Conservation (phyloP, 2,888 invertebrate genomes). For the Tyria jacobaeae region DNA sequence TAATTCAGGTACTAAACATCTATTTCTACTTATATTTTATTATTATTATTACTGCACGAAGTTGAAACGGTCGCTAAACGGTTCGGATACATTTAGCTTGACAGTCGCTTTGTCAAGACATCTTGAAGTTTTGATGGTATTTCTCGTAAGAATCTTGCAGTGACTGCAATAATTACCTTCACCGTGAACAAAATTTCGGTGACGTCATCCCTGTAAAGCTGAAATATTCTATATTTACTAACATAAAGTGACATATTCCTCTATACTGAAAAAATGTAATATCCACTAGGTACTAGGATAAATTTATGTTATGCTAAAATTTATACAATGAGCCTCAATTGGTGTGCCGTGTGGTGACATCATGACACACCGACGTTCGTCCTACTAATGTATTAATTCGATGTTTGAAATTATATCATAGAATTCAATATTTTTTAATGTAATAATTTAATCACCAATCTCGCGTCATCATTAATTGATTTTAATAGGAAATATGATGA, state of each 20-base stretch:
- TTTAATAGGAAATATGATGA: no score
- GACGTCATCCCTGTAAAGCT: not conserved
- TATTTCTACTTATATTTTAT: slow-evolving; percentile 27
- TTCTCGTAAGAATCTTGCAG: slow-evolving; percentile 27
- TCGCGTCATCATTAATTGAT: no score
- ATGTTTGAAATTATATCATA: slow-evolving; percentile 28
- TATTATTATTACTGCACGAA: slow-evolving; percentile 22
- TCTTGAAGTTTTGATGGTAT: slow-evolving; percentile 46
- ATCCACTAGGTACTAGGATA: slow-evolving; percentile 31
- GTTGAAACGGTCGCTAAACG: slow-evolving; percentile 37
- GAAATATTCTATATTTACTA: slow-evolving; percentile 3
- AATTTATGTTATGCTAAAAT: slow-evolving; percentile 34
- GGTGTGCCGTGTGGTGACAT: slow-evolving; percentile 60
- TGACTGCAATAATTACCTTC: slow-evolving; percentile 8
- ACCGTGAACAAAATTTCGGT: slow-evolving; percentile 5
- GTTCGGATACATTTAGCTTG: slow-evolving; percentile 35
- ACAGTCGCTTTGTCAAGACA: slow-evolving; percentile 52
- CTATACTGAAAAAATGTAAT: slow-evolving; percentile 33
- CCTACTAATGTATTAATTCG: slow-evolving; percentile 21
- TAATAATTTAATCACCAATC: not conserved
- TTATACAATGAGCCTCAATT: slow-evolving; percentile 54
- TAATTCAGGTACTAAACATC: slow-evolving; percentile 36
- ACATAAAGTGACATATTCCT: slow-evolving; percentile 23
- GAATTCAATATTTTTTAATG: slow-evolving; percentile 15
- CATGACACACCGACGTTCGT: slow-evolving; percentile 49